Evolutionary conservation across 2,113 vertebrate genomes (phyloP).

Genomic region (Elgaria multicarinata): DNA sequence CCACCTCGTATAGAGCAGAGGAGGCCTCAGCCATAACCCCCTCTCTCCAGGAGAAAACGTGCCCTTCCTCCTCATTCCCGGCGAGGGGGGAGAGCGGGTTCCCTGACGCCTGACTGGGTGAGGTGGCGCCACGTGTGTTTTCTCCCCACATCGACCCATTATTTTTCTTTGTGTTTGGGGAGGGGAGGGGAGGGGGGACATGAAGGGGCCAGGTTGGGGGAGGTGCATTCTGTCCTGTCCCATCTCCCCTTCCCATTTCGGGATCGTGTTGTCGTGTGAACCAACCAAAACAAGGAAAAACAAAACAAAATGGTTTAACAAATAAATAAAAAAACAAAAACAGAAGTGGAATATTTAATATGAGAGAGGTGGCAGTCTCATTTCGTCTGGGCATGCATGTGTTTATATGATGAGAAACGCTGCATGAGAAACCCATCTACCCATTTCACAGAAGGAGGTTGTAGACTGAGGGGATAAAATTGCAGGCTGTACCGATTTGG

Average conservation of each 20-base stretch:
- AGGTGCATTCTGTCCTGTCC: not conserved
- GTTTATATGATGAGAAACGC: not conserved
- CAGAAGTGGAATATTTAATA: conserved; percentile 32
- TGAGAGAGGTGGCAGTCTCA: not conserved
- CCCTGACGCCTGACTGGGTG: not conserved
- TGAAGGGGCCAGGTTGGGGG: not conserved
- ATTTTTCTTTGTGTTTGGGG: conserved; percentile 13
- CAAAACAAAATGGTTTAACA: conserved; percentile 26
- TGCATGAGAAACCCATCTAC: not conserved
- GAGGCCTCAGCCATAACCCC: conserved; percentile 6
- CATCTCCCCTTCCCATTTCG: conserved; percentile 19
- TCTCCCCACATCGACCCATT: not conserved
- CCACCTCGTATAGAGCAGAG: not conserved
- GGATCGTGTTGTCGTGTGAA: conserved; percentile 42
- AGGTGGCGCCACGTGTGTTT: not conserved
- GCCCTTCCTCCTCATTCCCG: not conserved
- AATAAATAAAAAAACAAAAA: conserved; percentile 6
- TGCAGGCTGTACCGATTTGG: not conserved
- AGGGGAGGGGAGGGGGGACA: not conserved
- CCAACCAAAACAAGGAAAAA: conserved; percentile 23
- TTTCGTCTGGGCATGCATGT: not conserved
- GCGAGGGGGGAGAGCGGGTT: not conserved
- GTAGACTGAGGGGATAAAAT: not conserved
- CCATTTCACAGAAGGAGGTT: not conserved
- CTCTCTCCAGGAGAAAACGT: not conserved